Percentiles rank a stretch among this genome's conserved stretches.
These are phyloP conservation scores for Heliconius ismenius DNA, from an alignment of 2,888 invertebrate genomes.

Conservation along the genomic window DNA sequence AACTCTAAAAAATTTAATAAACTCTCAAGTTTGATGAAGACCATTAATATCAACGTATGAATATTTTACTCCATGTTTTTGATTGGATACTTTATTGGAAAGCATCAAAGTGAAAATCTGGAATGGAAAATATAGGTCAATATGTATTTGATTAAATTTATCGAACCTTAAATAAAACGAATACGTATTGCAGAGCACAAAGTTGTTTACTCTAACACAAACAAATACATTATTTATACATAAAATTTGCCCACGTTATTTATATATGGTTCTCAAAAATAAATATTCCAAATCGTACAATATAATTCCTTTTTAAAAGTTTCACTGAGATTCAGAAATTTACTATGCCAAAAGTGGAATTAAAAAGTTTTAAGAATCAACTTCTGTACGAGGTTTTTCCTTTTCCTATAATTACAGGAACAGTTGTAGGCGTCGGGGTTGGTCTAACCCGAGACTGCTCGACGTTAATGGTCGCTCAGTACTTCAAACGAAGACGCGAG, in stretches of 20 bases:
- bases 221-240: neutral
- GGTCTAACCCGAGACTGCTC: conserved; percentile 93
- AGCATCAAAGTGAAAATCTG: conserved; percentile 7
- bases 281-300: neutral
- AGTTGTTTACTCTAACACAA: conserved; percentile 11
- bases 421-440: conserved; percentile 89
- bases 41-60: conserved; percentile 1
- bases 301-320: neutral
- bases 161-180: conserved; percentile 20
- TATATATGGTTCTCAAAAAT: neutral
- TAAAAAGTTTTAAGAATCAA: neutral
- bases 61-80: conserved; percentile 11
- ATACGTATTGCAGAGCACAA: neutral
- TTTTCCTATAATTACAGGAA: conserved; percentile 67
- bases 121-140: conserved; percentile 23
- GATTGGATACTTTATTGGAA: conserved; percentile 12
- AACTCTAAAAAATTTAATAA: neutral
- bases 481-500: conserved; percentile 92
- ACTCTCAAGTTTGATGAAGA: neutral
- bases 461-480: conserved; percentile 94
- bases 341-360: neutral
- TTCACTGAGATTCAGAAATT: neutral
- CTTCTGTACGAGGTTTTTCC: neutral
- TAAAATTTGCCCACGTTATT: neutral
- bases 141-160: conserved; percentile 22